Evolutionary conservation across 1,140 invertebrate species (phyloP).

Genomic region (Bombus waltoni): DNA sequence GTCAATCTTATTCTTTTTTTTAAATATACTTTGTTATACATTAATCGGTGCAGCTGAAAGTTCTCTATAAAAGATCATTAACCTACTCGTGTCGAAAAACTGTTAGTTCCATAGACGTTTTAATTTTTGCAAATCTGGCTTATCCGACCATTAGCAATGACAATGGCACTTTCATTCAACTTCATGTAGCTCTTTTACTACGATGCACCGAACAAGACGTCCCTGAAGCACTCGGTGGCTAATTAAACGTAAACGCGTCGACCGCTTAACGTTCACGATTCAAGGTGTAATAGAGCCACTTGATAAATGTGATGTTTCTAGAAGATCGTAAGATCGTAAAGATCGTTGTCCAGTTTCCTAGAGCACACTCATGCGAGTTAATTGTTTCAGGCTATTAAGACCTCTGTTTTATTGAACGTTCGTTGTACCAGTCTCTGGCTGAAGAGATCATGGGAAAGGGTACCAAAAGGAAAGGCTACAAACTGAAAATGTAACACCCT

Average conservation of each 20-base stretch:
- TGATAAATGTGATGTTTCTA: slow-evolving; percentile 10
- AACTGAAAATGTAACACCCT: slow-evolving; percentile 26
- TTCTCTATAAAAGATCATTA: too few relatives aligned
- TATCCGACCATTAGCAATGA: too few relatives aligned
- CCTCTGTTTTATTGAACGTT: slow-evolving; percentile 40
- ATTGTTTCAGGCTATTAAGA: slow-evolving; percentile 41
- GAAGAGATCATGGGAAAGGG: slow-evolving; percentile 43
- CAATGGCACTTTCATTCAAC: background rate
- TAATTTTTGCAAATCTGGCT: too few relatives aligned
- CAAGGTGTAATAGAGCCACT: slow-evolving; percentile 25
- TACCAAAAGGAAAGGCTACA: background rate
- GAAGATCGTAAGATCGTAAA: slow-evolving; percentile 43
- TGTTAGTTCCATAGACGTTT: too few relatives aligned
- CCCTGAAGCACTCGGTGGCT: background rate
- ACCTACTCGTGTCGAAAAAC: too few relatives aligned
- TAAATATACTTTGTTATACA: too few relatives aligned
- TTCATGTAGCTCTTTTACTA: background rate
- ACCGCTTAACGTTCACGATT: slow-evolving; percentile 19
- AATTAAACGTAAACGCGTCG: slow-evolving; percentile 31
- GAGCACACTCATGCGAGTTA: slow-evolving; percentile 46
- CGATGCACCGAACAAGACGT: background rate
- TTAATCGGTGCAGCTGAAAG: too few relatives aligned
- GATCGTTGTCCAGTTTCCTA: slow-evolving; percentile 31
- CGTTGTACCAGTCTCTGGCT: background rate
- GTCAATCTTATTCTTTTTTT: too few relatives aligned